Percentiles rank a stretch among this genome's conserved stretches.
These are phyloP conservation scores for Notechis scutatus DNA, from an alignment of 2,113 vertebrate species.

Conservation along the genomic window DNA sequence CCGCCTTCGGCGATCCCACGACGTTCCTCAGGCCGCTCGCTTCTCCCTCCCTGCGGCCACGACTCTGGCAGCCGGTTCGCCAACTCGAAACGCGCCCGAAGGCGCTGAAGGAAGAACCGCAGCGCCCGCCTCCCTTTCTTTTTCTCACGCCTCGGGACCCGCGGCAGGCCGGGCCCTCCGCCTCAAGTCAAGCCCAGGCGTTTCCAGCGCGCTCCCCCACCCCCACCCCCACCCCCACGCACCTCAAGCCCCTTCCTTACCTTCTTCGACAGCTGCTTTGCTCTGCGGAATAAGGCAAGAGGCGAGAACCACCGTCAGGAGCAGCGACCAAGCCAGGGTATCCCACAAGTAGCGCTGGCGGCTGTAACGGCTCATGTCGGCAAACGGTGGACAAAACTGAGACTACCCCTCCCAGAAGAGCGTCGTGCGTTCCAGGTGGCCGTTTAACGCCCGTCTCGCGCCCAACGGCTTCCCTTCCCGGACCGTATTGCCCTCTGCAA, in stretches of 20 bases:
- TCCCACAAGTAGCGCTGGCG: not conserved
- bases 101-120: not conserved
- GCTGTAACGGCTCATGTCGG: not conserved
- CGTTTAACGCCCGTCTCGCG: not conserved
- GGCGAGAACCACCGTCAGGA: not conserved
- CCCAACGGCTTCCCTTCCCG: not conserved
- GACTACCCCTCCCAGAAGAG: too few species aligned
- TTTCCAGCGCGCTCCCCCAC: fast-evolving
- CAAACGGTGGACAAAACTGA: not conserved
- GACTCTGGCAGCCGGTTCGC: not conserved
- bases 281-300: slow-evolving; percentile 4
- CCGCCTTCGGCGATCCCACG: not conserved
- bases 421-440: too few species aligned
- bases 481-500: not conserved
- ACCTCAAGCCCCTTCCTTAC: not conserved
- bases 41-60: not conserved
- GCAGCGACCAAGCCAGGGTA: not conserved
- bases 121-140: not conserved
- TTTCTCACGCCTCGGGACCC: not conserved
- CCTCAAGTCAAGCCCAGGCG: not conserved
- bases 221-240: fast-evolving
- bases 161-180: not conserved
- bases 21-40: not conserved
- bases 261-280: not conserved
- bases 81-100: not conserved